phyloP scores from a whole-genome alignment of 1,140 invertebrate genomes.

The Ceratina calcarata region DNA sequence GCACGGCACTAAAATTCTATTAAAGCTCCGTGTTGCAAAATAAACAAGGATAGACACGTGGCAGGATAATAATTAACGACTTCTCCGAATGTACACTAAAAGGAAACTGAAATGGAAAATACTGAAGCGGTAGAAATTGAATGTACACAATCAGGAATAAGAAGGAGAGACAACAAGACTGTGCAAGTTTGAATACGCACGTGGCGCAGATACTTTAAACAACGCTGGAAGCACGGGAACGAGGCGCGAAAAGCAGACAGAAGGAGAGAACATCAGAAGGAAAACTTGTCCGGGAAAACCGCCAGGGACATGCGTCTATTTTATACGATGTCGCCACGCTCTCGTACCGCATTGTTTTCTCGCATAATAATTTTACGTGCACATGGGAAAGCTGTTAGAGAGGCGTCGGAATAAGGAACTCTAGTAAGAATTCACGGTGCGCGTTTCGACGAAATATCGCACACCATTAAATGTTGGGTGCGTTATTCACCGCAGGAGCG shows the following conservation, averaged over 20 bases:
- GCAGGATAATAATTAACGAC: no score
- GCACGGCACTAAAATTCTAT: no score
- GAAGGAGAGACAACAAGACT: not conserved
- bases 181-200: not conserved
- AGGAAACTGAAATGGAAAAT: not conserved
- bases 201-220: not conserved
- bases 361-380: slow-evolving; percentile 66
- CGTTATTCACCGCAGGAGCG: no score
- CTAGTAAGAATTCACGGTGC: slow-evolving; percentile 19
- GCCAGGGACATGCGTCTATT: slow-evolving; percentile 49
- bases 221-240: not conserved
- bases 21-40: no score
- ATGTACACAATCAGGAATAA: not conserved
- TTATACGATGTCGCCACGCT: slow-evolving; percentile 41
- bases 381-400: slow-evolving; percentile 42
- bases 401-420: slow-evolving; percentile 12
- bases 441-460: not conserved
- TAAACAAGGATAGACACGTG: no score
- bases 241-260: not conserved
- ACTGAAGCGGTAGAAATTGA: not conserved
- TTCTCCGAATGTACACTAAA: not conserved
- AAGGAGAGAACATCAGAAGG: slow-evolving; percentile 16
- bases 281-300: slow-evolving; percentile 42
- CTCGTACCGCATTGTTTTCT: slow-evolving; percentile 61
- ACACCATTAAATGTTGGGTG: not conserved